phyloP scores from a whole-genome alignment of 2,797 vertebrate species.

The Neoniphon sammara region DNA sequence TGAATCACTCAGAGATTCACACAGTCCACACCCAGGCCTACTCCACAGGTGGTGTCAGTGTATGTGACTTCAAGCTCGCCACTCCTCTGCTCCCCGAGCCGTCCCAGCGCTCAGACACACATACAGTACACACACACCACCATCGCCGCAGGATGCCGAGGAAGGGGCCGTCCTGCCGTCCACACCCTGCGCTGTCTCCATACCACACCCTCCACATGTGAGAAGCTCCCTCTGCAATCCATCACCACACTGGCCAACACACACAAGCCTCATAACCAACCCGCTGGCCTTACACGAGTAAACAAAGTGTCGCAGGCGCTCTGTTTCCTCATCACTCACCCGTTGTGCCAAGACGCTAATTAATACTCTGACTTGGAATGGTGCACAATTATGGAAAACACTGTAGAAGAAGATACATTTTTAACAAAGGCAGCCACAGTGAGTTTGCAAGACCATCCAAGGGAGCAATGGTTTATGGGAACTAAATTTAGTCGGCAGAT shows the following conservation, averaged over 20 bases:
- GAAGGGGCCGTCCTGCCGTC: constrained; percentile 62
- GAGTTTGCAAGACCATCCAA: constrained; percentile 41
- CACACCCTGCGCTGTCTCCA: constrained; percentile 73
- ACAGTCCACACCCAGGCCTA: constrained; percentile 75
- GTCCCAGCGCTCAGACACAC: constrained; percentile 56
- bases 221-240: constrained; percentile 68
- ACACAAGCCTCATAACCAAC: constrained; percentile 68
- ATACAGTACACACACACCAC: constrained; percentile 33
- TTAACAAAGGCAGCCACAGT: constrained; percentile 73
- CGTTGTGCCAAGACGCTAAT: constrained; percentile 75
- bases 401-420: constrained; percentile 54
- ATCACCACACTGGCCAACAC: constrained; percentile 66
- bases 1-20: constrained; percentile 73
- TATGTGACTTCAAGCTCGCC: constrained; percentile 49
- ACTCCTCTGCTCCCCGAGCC: constrained; percentile 47
- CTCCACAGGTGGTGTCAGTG: constrained; percentile 76
- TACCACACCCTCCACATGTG: constrained; percentile 82
- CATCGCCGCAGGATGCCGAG: constrained; percentile 63
- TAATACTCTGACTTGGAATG: constrained; percentile 68
- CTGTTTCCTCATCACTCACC: constrained; percentile 69
- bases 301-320: constrained; percentile 76
- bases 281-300: constrained; percentile 68
- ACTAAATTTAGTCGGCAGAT: constrained; percentile 64
- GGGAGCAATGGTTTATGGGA: constrained; percentile 61
- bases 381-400: constrained; percentile 69